phyloP scores from a whole-genome alignment of 1,140 invertebrate species.

The Drosophila dunni region DNA sequence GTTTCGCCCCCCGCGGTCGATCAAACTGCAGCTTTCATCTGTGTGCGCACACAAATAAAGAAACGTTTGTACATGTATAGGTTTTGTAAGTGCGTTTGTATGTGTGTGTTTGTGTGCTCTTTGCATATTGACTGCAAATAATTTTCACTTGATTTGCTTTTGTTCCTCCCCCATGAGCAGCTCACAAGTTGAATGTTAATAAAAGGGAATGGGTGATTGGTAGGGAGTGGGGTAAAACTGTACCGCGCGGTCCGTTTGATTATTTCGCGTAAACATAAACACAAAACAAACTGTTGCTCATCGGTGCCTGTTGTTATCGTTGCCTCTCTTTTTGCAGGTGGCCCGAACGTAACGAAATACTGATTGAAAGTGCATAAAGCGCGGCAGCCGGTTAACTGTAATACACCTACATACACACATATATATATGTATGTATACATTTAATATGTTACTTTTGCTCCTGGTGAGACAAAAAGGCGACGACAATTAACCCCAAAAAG shows the following conservation, averaged over 20 bases:
- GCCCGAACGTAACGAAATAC: constrained; percentile 45
- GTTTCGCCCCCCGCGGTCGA: constrained; percentile 21
- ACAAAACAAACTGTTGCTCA: constrained; percentile 80
- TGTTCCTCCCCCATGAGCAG: constrained; percentile 15
- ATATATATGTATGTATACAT: not conserved
- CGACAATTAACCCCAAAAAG: not conserved
- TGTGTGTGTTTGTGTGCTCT: constrained; percentile 45
- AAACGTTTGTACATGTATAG: constrained; percentile 4
- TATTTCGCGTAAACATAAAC: constrained; percentile 81
- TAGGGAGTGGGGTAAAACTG: constrained; percentile 60
- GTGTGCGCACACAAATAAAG: constrained; percentile 18
- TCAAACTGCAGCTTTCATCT: constrained; percentile 58
- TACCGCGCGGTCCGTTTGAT: constrained; percentile 74
- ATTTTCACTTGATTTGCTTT: constrained; percentile 77
- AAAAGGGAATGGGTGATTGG: constrained; percentile 39
- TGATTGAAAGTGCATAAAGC: constrained; percentile 42
- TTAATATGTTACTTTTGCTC: constrained; percentile 35
- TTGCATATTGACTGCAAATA: constrained; percentile 80
- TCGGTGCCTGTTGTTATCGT: constrained; percentile 61
- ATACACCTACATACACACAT: not conserved
- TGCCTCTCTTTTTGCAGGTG: constrained; percentile 67
- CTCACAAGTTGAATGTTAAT: constrained; percentile 32
- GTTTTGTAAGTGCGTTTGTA: not conserved
- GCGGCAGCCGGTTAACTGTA: constrained; percentile 40
- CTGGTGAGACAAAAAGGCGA: constrained; percentile 35